phyloP scores from a whole-genome alignment of 1,140 invertebrate genomes.

The Bombus waltoni region DNA sequence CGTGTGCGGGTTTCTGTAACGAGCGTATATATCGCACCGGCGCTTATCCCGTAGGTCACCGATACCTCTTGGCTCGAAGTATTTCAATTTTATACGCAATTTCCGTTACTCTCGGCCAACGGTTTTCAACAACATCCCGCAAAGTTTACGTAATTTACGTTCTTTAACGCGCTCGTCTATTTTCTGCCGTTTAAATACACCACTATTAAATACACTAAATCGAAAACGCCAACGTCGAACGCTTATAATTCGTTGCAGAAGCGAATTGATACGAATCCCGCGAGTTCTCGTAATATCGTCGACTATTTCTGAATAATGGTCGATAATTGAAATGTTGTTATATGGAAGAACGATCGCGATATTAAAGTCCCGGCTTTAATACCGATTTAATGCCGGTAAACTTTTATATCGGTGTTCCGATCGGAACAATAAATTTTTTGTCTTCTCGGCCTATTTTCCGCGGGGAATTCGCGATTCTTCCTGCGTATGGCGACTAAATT shows the following conservation, averaged over 20 bases:
- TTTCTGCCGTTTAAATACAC: not conserved
- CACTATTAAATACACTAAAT: no score
- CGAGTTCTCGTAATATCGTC: not conserved
- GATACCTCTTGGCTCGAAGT: slow-evolving; percentile 36
- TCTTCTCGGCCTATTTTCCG: not conserved
- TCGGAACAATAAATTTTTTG: slow-evolving; percentile 14
- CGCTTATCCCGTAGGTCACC: slow-evolving; percentile 51
- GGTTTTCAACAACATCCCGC: slow-evolving; percentile 37
- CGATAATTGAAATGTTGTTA: slow-evolving; percentile 14
- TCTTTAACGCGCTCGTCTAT: not conserved
- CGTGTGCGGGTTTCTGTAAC: not conserved
- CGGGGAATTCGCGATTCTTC: slow-evolving; percentile 43
- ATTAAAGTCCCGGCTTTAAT: not conserved
- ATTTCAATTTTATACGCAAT: slow-evolving; percentile 54
- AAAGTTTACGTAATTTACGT: not conserved
- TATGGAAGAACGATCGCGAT: not conserved
- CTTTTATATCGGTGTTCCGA: not conserved
- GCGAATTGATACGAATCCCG: not conserved
- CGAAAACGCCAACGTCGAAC: not conserved
- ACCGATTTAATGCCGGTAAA: slow-evolving; percentile 8
- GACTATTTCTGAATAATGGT: not conserved
- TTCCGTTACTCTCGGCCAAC: slow-evolving; percentile 39
- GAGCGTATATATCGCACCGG: slow-evolving; percentile 4
- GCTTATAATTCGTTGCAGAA: not conserved
- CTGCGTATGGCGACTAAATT: not conserved